Evolutionary conservation across 2,797 vertebrate genomes (phyloP), one percentile per base, ranked within the genome.

Genomic region (Siniperca undulata): DNA sequence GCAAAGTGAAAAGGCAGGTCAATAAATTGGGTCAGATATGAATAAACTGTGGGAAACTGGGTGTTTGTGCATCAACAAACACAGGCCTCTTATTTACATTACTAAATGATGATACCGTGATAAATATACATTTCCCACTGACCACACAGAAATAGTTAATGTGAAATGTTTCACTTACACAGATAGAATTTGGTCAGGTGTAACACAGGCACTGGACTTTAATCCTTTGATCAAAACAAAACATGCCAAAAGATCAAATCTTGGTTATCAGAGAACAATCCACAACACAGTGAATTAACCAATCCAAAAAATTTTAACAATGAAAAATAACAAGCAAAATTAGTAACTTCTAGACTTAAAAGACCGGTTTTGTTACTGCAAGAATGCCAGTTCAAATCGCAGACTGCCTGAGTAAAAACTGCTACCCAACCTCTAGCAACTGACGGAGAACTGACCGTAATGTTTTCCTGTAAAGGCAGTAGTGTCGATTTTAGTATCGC

Each of bases 201-300:
- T 90, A 46, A 88, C 94, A 20, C 92, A 95, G 82, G 86, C 46
- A 82, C 84, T 94, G 90, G 22, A 22, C 83, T 95, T 95, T 48
- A 92, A 85, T 69, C 89, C 96, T 97, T 86, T 67, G 89, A 92
- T 24, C 19, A 46, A 77, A 77, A 46, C 12, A 42, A 55, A 62
- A 68, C 24, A 44, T 56, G 3, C 0, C 22, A 52, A 69, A 50
- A 73, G 19, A 56, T 20, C 8, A 53, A 44, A 52, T 53, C 22
- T 38, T 58, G 20, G 38, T 76, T 34, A 71, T 46, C 44, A 3
- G 48, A 69, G 2, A n/a, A 55, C 68, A 53, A 69, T 65, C 9
- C 27, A 74, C 13, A 9, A 52, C 22, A 24, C 24, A 74, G 14
- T 30, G 52, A 50, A 40, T 36, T 9, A 74, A n/a, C 22, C 24